Conservation (phyloP, 2,888 invertebrate species). For the Phania funesta region DNA sequence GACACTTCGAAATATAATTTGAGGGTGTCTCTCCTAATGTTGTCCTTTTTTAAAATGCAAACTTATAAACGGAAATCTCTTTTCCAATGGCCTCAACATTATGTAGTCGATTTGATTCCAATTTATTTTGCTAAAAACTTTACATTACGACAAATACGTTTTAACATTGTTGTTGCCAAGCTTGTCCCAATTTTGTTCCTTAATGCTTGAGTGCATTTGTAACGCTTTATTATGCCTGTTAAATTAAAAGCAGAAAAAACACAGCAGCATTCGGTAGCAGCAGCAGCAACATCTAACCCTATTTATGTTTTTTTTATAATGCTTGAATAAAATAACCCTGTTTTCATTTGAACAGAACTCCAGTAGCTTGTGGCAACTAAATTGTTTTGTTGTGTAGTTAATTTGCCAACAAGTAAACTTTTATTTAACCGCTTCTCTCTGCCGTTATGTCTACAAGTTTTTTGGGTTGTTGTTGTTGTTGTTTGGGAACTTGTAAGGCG, state of each 20-base stretch:
- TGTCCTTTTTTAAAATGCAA: slow-evolving; percentile 19
- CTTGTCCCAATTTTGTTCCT: slow-evolving; percentile 52
- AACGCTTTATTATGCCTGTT: slow-evolving; percentile 55
- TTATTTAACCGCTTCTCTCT: slow-evolving; percentile 29
- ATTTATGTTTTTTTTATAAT: background rate
- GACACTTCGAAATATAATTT: slow-evolving; percentile 43
- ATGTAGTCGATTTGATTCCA: slow-evolving; percentile 66
- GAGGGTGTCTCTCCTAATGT: background rate
- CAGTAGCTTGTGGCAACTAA: slow-evolving; percentile 62
- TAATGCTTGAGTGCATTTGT: slow-evolving; percentile 67
- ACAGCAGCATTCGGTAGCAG: background rate
- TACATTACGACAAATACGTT: slow-evolving; percentile 32
- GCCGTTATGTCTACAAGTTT: background rate
- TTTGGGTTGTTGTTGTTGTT: slow-evolving; percentile 1
- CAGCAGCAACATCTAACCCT: slow-evolving; percentile 31
- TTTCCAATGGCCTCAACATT: slow-evolving; percentile 36
- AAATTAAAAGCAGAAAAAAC: slow-evolving; percentile 8
- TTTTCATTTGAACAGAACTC: slow-evolving; percentile 2
- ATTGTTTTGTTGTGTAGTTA: slow-evolving; percentile 71
- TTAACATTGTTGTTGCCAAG: slow-evolving; percentile 62
- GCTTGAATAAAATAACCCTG: slow-evolving; percentile 10
- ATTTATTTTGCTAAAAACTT: slow-evolving; percentile 54
- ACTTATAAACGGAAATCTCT: slow-evolving; percentile 39
- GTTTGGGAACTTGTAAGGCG: slow-evolving; percentile 30
- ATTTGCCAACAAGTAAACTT: slow-evolving; percentile 75